A percentile compares a stretch with the other conserved stretches of the same genome.
phyloP scores from a whole-genome alignment of 1,140 invertebrate species.

The Philotrypesis tridentata region DNA sequence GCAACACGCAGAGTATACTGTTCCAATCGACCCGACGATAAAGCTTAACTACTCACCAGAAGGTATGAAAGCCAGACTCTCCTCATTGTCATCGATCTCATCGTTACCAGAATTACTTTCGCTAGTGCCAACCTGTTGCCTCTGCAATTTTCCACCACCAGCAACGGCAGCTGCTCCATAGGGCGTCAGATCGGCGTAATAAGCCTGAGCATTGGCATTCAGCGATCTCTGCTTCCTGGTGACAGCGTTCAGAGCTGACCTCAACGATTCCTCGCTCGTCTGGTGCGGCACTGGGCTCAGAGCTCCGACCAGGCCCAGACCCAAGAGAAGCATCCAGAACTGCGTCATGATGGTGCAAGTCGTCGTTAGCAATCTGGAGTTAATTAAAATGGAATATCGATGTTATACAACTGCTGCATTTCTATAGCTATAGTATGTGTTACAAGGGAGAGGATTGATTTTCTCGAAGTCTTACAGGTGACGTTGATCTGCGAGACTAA shows the following conservation, averaged over 20 bases:
- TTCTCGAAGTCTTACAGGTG: background rate
- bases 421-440: background rate
- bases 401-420: no score
- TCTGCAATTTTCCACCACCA: slow-evolving; percentile 57
- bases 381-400: no score
- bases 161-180: slow-evolving; percentile 56
- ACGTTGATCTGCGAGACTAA: background rate
- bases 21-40: slow-evolving; percentile 49
- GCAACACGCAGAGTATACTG: no score
- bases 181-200: slow-evolving; percentile 61
- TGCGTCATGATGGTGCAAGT: background rate
- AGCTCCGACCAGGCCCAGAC: slow-evolving; percentile 53
- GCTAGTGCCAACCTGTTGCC: slow-evolving; percentile 51
- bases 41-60: slow-evolving; percentile 48
- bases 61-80: slow-evolving; percentile 37
- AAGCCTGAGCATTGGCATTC: slow-evolving; percentile 60
- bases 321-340: slow-evolving; percentile 50
- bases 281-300: slow-evolving; percentile 54
- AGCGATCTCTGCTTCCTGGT: slow-evolving; percentile 70
- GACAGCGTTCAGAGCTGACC: slow-evolving; percentile 69
- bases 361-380: background rate
- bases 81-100: slow-evolving; percentile 47
- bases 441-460: background rate
- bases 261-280: slow-evolving; percentile 66
- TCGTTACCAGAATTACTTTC: slow-evolving; percentile 44